Evolutionary conservation across 2,797 vertebrate genomes (phyloP).

Genomic region (Echiichthys vipera): DNA sequence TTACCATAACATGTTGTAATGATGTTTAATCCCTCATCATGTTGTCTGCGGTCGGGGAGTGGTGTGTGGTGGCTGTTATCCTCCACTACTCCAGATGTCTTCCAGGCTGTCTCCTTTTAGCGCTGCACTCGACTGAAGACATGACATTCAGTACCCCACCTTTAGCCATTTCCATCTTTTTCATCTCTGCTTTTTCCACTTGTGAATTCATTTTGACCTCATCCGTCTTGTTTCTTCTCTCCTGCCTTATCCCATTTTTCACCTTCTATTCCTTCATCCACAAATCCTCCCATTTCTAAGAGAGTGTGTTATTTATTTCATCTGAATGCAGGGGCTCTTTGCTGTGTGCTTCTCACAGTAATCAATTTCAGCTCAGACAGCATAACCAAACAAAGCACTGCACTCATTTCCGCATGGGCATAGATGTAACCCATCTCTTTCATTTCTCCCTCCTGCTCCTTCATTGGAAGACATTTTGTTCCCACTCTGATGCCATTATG

Average conservation of each 20-base stretch:
- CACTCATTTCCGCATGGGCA: conserved; percentile 76
- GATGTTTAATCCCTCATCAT: conserved; percentile 79
- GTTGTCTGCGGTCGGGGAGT: conserved; percentile 78
- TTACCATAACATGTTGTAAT: conserved; percentile 81
- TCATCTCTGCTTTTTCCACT: conserved; percentile 31
- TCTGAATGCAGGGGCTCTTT: conserved; percentile 80
- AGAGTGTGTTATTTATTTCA: conserved; percentile 83
- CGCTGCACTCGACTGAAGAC: conserved; percentile 48
- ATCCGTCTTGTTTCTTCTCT: conserved; percentile 67
- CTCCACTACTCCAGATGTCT: conserved; percentile 73
- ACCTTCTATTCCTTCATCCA: conserved; percentile 63
- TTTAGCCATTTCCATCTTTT: conserved; percentile 47
- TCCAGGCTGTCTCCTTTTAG: conserved; percentile 62
- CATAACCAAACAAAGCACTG: conserved; percentile 84
- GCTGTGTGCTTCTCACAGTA: conserved; percentile 83
- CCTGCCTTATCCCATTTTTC: conserved; percentile 58
- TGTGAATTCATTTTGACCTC: conserved; percentile 69
- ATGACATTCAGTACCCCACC: conserved; percentile 44
- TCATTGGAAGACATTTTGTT: conserved; percentile 85
- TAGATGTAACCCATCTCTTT: conserved; percentile 75
- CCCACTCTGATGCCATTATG: conserved; percentile 83
- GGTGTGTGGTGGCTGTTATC: conserved; percentile 73
- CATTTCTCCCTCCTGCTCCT: conserved; percentile 73
- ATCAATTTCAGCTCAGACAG: conserved; percentile 85
- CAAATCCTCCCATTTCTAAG: conserved; percentile 59